Evolutionary conservation across 23 tunicate genomes (phyloP).

Genomic region (Styela plicata): DNA sequence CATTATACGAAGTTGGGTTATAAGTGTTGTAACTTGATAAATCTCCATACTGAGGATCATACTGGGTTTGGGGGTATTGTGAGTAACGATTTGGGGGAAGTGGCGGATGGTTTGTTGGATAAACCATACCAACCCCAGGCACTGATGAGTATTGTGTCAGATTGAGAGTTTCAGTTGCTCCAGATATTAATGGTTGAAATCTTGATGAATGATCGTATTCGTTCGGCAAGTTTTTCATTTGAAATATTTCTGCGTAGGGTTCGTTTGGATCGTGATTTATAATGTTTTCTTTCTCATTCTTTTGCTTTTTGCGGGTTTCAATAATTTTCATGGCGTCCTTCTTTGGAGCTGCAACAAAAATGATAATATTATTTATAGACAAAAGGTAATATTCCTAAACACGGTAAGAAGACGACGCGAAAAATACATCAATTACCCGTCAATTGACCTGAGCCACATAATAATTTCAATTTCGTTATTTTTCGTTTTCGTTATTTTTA

Average conservation of each 20-base stretch:
- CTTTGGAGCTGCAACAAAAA: conserved; percentile 7
- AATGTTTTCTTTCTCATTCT: conserved; percentile 18
- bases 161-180: background rate
- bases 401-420: no score
- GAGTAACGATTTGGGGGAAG: background rate
- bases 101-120: conserved; percentile 16
- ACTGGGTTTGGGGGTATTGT: background rate
- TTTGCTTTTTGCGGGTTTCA: background rate
- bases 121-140: conserved; percentile 25
- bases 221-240: background rate
- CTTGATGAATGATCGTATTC: background rate
- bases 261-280: background rate
- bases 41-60: background rate
- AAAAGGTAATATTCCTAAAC: no score
- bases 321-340: background rate
- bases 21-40: background rate
- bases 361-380: no score
- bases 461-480: no score
- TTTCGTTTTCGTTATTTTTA: no score
- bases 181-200: background rate
- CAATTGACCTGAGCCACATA: no score
- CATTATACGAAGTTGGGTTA: background rate
- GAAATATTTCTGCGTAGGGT: background rate
- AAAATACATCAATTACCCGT: no score
- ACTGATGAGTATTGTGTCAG: conserved; percentile 17